Evolutionary conservation across 1,140 invertebrate genomes (phyloP), one percentile per base, ranked within the genome.

Genomic region (Heliconius hermathena): DNA sequence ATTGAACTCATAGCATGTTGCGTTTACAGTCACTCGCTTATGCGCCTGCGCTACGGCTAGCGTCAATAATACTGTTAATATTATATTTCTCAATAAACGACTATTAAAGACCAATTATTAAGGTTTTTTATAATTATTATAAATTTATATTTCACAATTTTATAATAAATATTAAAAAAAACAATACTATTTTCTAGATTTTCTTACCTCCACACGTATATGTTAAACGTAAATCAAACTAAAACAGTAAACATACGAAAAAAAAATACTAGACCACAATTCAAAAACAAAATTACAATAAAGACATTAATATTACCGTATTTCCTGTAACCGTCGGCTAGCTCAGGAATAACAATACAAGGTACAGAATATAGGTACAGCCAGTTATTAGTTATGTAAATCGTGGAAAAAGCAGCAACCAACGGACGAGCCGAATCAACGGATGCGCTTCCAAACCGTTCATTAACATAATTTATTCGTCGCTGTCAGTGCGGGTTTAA

Each of bases 381-480:
- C 81, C 73, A 79, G 85, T 91, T 90, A 89, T 91, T 90, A 90
- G 72, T 60, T 81, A 85, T 91, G 89, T 86, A 91, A 90, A 93
- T 91, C 83, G 82, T 80, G 87, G 86, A 88, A 91, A 89, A 87
- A 87, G 83, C 81, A 80, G 77, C 77, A 74, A 85, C 73, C 87
- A 87, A 92, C 91, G 87, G 88, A 92, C 91, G 87, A 87, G 84
- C 76, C 81, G 88, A 89, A 94, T 92, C 88, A 90, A 89, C 88
- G 86, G 88, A 93, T 92, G 90, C 90, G 89, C 91, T 92, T 91
- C 87, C 85, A 90, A 93, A 94, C 87, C 87, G 85, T 91, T 92
- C 91, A 92, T 94, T 94, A 94, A 82, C 91, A 94, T 94, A 94
- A 94, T 94, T 92, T 94, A 94, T 94, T 90, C 91, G 87, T 77